Conservation (phyloP, 2,888 invertebrate species). For the Heliconius sara region DNA sequence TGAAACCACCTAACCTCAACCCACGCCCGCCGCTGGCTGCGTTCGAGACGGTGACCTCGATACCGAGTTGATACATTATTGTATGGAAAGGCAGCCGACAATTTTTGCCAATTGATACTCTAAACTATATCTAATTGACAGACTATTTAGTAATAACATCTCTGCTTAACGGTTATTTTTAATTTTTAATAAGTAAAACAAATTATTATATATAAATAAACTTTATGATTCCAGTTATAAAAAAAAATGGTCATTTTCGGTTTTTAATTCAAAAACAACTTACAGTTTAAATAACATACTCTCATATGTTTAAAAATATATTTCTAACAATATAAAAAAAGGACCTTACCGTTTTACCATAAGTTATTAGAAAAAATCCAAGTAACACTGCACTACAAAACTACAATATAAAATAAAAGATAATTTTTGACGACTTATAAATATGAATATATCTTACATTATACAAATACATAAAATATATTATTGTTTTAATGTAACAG, state of each 20-base stretch:
- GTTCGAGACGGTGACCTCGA: constrained; percentile 66
- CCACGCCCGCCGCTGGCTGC: constrained; percentile 62
- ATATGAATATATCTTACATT: not conserved
- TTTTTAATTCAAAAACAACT: not conserved
- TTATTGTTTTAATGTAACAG: not conserved
- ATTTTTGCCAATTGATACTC: constrained; percentile 56
- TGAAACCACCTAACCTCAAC: constrained; percentile 63
- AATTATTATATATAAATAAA: not conserved
- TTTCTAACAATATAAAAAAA: too few relatives aligned
- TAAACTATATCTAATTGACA: constrained; percentile 23
- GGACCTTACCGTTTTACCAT: not conserved
- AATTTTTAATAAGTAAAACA: not conserved
- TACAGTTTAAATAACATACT: not conserved
- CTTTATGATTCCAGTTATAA: not conserved
- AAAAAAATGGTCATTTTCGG: not conserved
- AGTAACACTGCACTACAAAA: not conserved
- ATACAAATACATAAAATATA: not conserved
- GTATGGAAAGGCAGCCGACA: constrained; percentile 66
- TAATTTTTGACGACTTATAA: not conserved
- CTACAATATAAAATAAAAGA: not conserved
- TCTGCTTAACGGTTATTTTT: not conserved
- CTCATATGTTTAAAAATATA: not conserved
- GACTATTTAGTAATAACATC: not conserved
- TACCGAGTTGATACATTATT: constrained; percentile 57
- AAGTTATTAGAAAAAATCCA: not conserved